These are phyloP conservation scores for Paramisgurnus dabryanus DNA, from an alignment of 2,113 vertebrate species.

Conservation along the genomic window DNA sequence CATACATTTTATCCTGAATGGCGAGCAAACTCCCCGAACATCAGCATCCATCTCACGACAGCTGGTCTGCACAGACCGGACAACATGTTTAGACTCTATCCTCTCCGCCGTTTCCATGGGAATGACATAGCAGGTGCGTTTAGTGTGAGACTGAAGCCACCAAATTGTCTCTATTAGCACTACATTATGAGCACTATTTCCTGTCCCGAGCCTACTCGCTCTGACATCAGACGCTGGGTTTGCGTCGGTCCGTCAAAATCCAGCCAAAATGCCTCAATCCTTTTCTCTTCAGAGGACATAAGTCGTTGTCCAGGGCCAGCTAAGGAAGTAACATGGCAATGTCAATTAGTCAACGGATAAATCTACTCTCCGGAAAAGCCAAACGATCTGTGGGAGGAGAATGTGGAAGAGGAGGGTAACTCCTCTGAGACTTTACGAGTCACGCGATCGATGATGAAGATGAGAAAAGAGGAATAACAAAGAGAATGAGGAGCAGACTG, in stretches of 20 bases:
- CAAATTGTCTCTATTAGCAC: not conserved
- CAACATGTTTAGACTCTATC: not conserved
- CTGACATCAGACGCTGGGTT: slow-evolving; percentile 12
- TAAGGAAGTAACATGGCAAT: slow-evolving; percentile 57
- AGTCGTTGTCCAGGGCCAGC: slow-evolving; percentile 40
- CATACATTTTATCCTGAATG: not conserved
- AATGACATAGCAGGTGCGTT: slow-evolving; percentile 37
- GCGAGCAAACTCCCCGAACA: not conserved
- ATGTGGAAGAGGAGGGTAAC: slow-evolving; percentile 18
- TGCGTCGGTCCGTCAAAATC: not conserved
- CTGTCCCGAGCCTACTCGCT: slow-evolving; percentile 29
- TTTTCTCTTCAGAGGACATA: slow-evolving; percentile 35
- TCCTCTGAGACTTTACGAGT: slow-evolving; percentile 43
- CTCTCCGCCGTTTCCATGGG: slow-evolving; percentile 26
- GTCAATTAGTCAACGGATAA: slow-evolving; percentile 52
- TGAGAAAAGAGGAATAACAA: slow-evolving; percentile 35
- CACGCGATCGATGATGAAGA: slow-evolving; percentile 37
- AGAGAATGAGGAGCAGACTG: not conserved
- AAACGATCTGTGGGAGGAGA: slow-evolving; percentile 39
- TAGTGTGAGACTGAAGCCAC: not conserved
- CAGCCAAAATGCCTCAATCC: slow-evolving; percentile 20
- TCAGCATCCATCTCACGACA: slow-evolving; percentile 11
- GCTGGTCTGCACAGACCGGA: slow-evolving; percentile 21
- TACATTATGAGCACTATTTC: slow-evolving; percentile 33
- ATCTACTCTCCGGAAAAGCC: slow-evolving; percentile 39